A percentile compares a stretch with the other conserved stretches of the same genome.
These are phyloP conservation scores for Spilogale gracilis DNA, from an alignment of 2,113 vertebrate genomes.

Conservation along the genomic window DNA sequence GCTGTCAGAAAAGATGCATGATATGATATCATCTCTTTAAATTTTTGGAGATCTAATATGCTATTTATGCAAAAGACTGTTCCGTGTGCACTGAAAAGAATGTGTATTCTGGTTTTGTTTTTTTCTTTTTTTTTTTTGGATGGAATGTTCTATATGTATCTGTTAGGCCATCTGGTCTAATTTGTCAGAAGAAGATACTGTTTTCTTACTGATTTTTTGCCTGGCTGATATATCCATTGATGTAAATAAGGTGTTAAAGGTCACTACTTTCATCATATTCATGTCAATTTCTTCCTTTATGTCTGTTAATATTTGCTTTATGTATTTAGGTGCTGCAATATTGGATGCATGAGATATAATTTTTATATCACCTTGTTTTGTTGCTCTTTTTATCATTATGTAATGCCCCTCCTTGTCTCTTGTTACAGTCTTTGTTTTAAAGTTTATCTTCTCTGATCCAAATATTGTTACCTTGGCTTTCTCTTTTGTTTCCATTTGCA, in stretches of 20 bases:
- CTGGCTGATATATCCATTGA: not conserved
- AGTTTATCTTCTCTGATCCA: not conserved
- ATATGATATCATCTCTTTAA: not conserved
- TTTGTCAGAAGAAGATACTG: not conserved
- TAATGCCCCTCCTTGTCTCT: not conserved
- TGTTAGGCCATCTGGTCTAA: not conserved
- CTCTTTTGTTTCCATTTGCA: not conserved
- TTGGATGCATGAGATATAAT: not conserved
- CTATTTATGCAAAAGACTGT: not conserved
- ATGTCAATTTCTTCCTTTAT: not conserved
- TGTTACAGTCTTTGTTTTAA: not conserved
- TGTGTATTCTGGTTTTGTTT: not conserved
- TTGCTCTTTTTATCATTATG: not conserved
- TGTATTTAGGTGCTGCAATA: not conserved
- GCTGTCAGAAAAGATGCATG: not conserved
- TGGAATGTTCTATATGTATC: not conserved
- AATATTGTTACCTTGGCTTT: not conserved
- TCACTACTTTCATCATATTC: not conserved
- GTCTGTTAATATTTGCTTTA: not conserved
- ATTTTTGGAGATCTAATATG: not conserved
- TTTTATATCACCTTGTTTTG: not conserved
- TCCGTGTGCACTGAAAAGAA: not conserved
- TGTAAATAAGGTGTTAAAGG: not conserved
- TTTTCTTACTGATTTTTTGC: not conserved
- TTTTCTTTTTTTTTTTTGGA: not conserved